Base-by-base conservation (phyloP, 2,113 vertebrate genomes). In the Cebidichthys violaceus region DNA sequence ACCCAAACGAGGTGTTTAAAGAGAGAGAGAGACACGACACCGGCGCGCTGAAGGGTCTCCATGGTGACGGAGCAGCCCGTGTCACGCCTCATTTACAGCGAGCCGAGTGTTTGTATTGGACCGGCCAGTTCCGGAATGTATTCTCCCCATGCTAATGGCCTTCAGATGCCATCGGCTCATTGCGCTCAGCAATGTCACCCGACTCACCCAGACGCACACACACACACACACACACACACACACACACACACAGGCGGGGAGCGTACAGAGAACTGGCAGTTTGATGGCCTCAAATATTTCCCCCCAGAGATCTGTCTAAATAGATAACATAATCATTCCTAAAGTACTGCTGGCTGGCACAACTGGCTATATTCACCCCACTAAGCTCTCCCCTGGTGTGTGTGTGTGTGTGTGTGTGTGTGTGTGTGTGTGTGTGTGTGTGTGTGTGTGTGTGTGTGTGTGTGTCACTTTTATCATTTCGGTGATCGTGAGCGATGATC, bases 11-110 rank as follows among this genome's bases (percentile, higher is more conserved):
- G 66, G 50, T 64, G 50, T 75, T 75, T 68, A 72, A 75, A 77
- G 71, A 45, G 70, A 75, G 59, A 67, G 57, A 37, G 62, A 45
- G 77, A 70, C 71, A 29, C 4, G 52, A 71, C 39, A 85, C 66
- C 6, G 72, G 85, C 88, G 92, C 93, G 77, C 84, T 92, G 87
- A 85, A 85, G 76, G 60, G 90, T 94, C 88, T 83, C 94, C 92
- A 94, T 93, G 92, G 93, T 35, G 93, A 95, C 93, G 17, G 80
- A 78, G 77, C 90, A 84, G 92, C 89, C 92, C 86, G 86, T n/a
- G 94, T 95, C 93, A 95, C 92, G 92, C 91, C 93, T 95, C 93
- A 95, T 95, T 95, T 95, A 94, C 75, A 68, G 88, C 86, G 55
- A 86, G 89, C 88, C 73, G 87, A 85, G 81, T 93, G 92, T 93